Percentiles rank a stretch among this genome's conserved stretches.
These are phyloP conservation scores for Cetoscarus ocellatus DNA, from an alignment of 2,797 vertebrate species.

Conservation along the genomic window DNA sequence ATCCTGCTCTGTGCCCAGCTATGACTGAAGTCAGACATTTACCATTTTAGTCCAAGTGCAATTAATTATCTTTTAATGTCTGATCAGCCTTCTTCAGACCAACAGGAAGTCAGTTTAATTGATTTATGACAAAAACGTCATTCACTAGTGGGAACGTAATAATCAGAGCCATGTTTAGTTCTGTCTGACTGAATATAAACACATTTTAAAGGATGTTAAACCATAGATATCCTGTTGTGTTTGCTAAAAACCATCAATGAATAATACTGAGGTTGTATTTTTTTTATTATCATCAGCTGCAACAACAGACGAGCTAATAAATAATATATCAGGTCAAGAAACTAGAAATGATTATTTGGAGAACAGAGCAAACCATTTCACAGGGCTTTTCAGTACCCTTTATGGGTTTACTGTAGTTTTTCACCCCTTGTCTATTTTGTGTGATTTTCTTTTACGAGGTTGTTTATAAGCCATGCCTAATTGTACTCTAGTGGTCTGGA, in stretches of 20 bases:
- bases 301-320: neutral
- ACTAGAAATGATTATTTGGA: too few relatives aligned
- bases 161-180: conserved; percentile 4
- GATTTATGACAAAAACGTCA: conserved; percentile 7
- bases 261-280: neutral
- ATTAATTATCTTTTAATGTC: neutral
- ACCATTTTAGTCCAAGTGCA: conserved; percentile 1
- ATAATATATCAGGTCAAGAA: too few relatives aligned
- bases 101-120: neutral
- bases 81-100: neutral
- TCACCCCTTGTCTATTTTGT: too few relatives aligned
- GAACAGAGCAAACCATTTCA: too few relatives aligned
- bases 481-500: too few relatives aligned
- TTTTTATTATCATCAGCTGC: neutral
- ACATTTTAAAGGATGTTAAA: neutral
- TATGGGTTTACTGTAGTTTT: too few relatives aligned
- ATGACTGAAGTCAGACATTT: conserved; percentile 17
- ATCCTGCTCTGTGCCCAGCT: neutral
- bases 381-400: too few relatives aligned
- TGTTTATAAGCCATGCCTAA: too few relatives aligned
- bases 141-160: neutral
- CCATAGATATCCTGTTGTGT: neutral
- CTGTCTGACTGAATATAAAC: neutral
- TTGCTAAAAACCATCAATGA: neutral
- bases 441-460: too few relatives aligned